Evolutionary conservation across 2,888 invertebrate genomes (phyloP).

Genomic region (Merodon equestris): DNA sequence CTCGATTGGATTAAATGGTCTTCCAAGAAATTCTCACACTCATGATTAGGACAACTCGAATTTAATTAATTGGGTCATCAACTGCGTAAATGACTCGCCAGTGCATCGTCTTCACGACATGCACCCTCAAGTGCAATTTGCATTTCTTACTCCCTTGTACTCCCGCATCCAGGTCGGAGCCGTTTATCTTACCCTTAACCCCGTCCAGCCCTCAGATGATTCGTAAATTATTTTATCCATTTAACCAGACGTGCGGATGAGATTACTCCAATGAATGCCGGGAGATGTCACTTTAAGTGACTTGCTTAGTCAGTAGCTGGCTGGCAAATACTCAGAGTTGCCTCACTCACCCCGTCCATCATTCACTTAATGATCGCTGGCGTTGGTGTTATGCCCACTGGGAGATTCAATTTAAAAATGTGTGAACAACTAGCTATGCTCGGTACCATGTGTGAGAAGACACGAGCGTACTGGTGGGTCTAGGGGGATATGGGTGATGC

Average conservation of each 20-base stretch:
- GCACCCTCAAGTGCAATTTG: conserved; percentile 19
- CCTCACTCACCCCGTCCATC: conserved; percentile 31
- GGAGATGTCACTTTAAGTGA: conserved; percentile 12
- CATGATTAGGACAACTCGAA: background rate
- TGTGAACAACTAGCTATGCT: conserved; percentile 19
- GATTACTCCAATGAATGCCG: conserved; percentile 32
- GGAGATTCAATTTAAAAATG: conserved; percentile 28
- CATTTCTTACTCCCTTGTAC: conserved; percentile 2
- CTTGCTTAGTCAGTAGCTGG: conserved; percentile 19
- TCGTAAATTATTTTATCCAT: conserved; percentile 45
- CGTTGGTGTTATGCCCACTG: conserved; percentile 10
- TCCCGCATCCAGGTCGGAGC: too few relatives aligned
- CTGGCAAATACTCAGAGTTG: background rate
- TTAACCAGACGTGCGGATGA: conserved; percentile 40
- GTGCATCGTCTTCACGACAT: background rate
- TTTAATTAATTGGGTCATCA: conserved; percentile 25
- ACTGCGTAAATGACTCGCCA: conserved; percentile 2
- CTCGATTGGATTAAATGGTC: background rate
- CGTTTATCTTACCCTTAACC: too few relatives aligned
- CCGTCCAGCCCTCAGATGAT: conserved; percentile 3
- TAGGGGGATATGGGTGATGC: conserved; percentile 2
- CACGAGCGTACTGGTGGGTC: too few relatives aligned
- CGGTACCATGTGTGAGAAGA: conserved; percentile 2
- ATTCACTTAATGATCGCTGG: conserved; percentile 36
- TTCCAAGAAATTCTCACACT: conserved; percentile 11